phyloP scores from a whole-genome alignment of 2,888 invertebrate genomes.

The Drosophila formosana region DNA sequence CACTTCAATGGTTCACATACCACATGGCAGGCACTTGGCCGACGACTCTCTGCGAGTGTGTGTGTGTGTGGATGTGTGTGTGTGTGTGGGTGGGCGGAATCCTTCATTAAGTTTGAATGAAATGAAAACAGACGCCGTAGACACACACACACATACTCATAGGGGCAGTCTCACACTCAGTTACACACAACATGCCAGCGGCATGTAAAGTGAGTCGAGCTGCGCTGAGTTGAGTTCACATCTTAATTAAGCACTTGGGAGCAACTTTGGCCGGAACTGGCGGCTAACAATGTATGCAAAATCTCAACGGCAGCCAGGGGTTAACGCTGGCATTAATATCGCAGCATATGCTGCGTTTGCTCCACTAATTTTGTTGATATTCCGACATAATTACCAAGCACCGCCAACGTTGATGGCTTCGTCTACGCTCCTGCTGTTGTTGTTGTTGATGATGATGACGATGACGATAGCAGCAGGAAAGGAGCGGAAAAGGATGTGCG shows the following conservation, averaged over 20 bases:
- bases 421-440: not conserved
- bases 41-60: conserved; percentile 8
- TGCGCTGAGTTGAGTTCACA: conserved; percentile 60
- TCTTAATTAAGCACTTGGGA: conserved; percentile 78
- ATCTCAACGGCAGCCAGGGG: conserved; percentile 65
- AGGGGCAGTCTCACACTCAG: not conserved
- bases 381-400: conserved; percentile 65
- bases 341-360: conserved; percentile 56
- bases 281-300: conserved; percentile 59
- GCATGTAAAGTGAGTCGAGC: conserved; percentile 48
- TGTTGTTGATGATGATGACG: conserved; percentile 18
- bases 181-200: conserved; percentile 17
- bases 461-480: conserved; percentile 32
- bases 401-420: conserved; percentile 18
- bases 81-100: conserved; percentile 43
- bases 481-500: conserved; percentile 61
- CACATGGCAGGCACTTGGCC: conserved; percentile 44
- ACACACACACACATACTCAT: conserved; percentile 17
- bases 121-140: conserved; percentile 58
- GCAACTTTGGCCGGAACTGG: conserved; percentile 58
- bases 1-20: conserved; percentile 48
- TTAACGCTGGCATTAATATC: conserved; percentile 54
- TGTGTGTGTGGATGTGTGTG: not conserved
- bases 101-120: conserved; percentile 82
- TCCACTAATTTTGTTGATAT: conserved; percentile 70